A percentile compares a stretch with the other conserved stretches of the same genome.
phyloP scores from a whole-genome alignment of 92 coral and sea anemone genomes.

The Desmophyllum pertusum region DNA sequence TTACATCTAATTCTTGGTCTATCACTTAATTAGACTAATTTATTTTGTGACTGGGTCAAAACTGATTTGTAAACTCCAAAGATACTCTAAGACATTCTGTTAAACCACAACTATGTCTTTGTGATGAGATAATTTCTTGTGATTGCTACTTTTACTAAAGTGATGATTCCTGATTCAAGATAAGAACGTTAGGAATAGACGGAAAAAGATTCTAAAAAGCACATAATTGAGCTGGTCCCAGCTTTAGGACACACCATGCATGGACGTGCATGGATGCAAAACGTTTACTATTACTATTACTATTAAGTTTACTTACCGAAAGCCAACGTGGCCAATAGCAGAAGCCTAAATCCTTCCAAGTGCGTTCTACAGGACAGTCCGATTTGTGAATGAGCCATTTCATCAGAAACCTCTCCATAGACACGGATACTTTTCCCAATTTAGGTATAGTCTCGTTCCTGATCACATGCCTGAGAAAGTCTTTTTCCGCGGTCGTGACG shows the following conservation, averaged over 20 bases:
- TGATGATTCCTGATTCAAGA: too few species aligned
- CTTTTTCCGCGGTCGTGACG: slow-evolving; percentile 37
- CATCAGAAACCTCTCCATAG: slow-evolving; percentile 56
- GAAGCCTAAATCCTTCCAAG: slow-evolving; percentile 74
- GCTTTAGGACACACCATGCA: too few species aligned
- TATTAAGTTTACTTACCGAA: slow-evolving; percentile 68
- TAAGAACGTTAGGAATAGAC: too few species aligned
- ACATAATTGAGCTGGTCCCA: background rate
- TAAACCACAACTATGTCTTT: background rate
- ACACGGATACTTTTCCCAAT: slow-evolving; percentile 15
- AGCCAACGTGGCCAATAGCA: slow-evolving; percentile 84
- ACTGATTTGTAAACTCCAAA: background rate
- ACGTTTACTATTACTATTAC: too few species aligned
- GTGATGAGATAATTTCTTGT: background rate
- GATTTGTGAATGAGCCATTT: slow-evolving; percentile 70
- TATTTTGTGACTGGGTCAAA: too few species aligned
- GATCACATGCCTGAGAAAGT: slow-evolving; percentile 35
- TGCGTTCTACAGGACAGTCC: slow-evolving; percentile 65
- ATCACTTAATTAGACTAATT: too few species aligned
- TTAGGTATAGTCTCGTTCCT: slow-evolving; percentile 31
- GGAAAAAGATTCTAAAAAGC: background rate
- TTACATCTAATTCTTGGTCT: too few species aligned
- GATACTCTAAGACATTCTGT: too few species aligned
- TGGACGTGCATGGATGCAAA: background rate
- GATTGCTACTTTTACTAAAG: too few species aligned